A percentile compares a stretch with the other conserved stretches of the same genome.
Evolutionary conservation across 2,888 invertebrate genomes (phyloP).

Genomic region (Plagodis pulveraria): DNA sequence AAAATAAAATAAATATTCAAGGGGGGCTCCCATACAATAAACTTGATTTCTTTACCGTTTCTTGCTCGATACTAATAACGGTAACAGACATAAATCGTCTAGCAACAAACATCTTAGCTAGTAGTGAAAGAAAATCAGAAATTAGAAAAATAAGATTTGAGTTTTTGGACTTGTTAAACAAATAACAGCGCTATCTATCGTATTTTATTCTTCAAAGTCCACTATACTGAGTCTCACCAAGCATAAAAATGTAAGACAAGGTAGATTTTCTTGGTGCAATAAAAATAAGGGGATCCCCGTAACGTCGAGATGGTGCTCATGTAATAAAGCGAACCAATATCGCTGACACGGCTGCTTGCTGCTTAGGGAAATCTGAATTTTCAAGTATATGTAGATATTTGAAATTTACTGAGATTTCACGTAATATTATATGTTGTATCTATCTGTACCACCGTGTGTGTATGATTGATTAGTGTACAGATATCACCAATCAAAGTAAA

Average conservation of each 20-base stretch:
- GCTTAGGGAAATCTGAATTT: conserved; percentile 12
- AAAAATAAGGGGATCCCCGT: conserved; percentile 19
- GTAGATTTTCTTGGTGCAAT: conserved; percentile 21
- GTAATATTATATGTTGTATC: too few species aligned
- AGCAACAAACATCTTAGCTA: too few species aligned
- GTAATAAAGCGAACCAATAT: conserved; percentile 23
- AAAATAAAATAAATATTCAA: too few species aligned
- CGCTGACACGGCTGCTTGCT: conserved; percentile 8
- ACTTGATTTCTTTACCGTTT: too few species aligned
- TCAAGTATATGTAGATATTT: conserved; percentile 2
- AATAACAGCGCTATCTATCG: background rate
- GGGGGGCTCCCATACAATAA: too few species aligned
- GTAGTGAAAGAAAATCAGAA: background rate
- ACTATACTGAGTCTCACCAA: background rate
- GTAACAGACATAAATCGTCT: too few species aligned
- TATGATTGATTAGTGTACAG: too few species aligned
- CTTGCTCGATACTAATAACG: too few species aligned
- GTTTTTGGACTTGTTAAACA: background rate
- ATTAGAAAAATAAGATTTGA: background rate
- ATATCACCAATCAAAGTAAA: too few species aligned
- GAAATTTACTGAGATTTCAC: too few species aligned
- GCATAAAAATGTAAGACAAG: conserved; percentile 20
- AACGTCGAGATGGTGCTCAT: conserved; percentile 20
- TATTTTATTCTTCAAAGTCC: background rate
- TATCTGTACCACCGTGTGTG: too few species aligned